Evolutionary conservation across 2,797 vertebrate genomes (phyloP), one percentile per base, ranked within the genome.

Genomic region (Chiroxiphia lanceolata): DNA sequence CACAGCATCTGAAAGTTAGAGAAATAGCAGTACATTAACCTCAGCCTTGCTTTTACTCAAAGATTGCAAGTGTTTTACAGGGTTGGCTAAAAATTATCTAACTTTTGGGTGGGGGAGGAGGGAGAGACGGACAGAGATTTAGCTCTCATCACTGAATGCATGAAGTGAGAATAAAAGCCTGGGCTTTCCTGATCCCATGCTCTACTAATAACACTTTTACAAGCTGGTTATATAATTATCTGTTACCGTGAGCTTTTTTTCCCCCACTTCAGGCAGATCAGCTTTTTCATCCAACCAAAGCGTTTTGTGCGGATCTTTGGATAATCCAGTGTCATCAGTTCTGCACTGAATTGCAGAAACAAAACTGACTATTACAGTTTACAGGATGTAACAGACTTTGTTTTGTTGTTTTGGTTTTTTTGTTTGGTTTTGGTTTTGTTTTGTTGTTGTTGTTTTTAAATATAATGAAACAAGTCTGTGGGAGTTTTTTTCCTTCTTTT

Each of bases 151-250:
- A 47, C 78, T 71, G 87, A 60, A 74, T 92, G 78, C 86, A 60
- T 82, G 89, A 95, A 93, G 92, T 93, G 93, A 92, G 87, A 93
- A 95, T 83, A 80, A 94, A 95, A 93, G 42, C 79, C 87, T 88
- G 72, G 76, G 91, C 84, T 78, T 92, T 92, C 72, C 79, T 85
- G 57, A 87, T 93, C 69, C 84, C 38, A 22, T 53, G 67, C 74
- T 91, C 70, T 63, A 25, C 87, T 96, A 93, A 93, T 78, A 96
- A 89, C 94, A 83, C 76, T 89, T 94, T 80, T 85, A 94, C 92
- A 96, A 94, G 79, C 94, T 91, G 93, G 86, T 96, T 97, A 85
- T 96, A 64, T 95, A 97, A 96, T 95, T 97, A 95, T 93, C 83
- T 93, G 81, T 93, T 95, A 87, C 67, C 1, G 0, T 44, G 68